Base-by-base conservation (phyloP, 2,888 invertebrate genomes). In the Nephrocerus scutellatus region DNA sequence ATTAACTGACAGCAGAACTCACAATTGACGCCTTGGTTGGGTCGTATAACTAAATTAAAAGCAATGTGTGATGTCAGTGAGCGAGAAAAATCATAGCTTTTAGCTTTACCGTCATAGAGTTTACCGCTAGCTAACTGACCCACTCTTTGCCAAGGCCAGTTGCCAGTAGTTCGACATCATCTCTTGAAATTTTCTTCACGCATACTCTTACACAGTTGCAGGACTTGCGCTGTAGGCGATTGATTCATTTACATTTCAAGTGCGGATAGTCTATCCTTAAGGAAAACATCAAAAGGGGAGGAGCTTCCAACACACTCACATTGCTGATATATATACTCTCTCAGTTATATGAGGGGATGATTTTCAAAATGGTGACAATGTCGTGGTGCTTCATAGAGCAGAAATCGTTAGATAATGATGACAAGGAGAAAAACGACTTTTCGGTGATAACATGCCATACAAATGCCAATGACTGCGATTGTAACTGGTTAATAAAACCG, bases 401-500 rank as follows among this genome's bases (percentile, higher is more conserved):
- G 36, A 47, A 44, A 48, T 48, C 47, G 48, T 51, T 50, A 44
- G 49, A 56, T 52, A 44, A 36, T 38, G 28, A 44, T 47, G n/a
- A n/a, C n/a, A n/a, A n/a, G 42, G 45, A 62, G 62, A 61, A 62
- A 62, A 62, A 54, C 60, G 63, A 63, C 61, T 63, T 63, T 60
- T 61, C 63, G 62, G 25, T 46, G 36, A 40, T 39, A 35, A 39
- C 36, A 44, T 30, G 6, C 8, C 8, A 28, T 10, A 28, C 19
- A 21, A 43, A 52, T 53, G 45, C 47, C 49, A 51, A 48, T 56
- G 62, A 62, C 63, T 62, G 62, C 62, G 57, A 50, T 55, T 56
- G 57, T 63, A 60, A 64, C 63, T 64, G 63, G 64, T 63, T 63
- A 63, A 63, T 63, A 61, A 60, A 62, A 63, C 63, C 63, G 53